phyloP scores from a whole-genome alignment of 2,797 vertebrate species.

The Hirundo rustica region DNA sequence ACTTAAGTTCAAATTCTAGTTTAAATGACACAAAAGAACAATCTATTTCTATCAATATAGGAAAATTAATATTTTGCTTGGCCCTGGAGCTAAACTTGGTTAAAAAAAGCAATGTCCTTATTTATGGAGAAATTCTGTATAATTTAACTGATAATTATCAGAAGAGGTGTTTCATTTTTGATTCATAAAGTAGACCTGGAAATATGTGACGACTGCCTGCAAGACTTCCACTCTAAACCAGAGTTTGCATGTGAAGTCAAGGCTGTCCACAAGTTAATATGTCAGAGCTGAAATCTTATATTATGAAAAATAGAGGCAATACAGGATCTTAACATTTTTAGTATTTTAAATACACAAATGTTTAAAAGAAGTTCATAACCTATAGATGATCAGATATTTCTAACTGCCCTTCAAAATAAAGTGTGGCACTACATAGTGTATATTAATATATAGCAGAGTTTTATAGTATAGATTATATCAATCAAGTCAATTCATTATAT shows the following conservation, averaged over 20 bases:
- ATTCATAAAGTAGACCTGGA: not conserved
- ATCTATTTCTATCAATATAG: not conserved
- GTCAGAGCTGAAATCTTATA: not conserved
- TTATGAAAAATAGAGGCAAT: not conserved
- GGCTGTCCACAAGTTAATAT: not conserved
- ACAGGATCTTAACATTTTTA: not conserved
- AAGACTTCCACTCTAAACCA: not conserved
- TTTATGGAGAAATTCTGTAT: not conserved
- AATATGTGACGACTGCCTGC: not conserved
- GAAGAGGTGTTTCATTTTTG: not conserved
- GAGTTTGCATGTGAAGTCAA: not conserved
- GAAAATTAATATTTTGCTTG: not conserved
- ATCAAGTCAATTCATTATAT: not conserved
- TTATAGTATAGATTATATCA: not conserved
- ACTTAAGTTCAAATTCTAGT: not conserved
- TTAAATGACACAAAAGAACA: conserved; percentile 1
- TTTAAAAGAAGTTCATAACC: not conserved
- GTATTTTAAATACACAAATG: not conserved
- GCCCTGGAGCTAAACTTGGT: not conserved
- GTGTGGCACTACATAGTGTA: rapidly evolving
- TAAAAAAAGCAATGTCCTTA: not conserved
- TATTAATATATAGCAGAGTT: not conserved
- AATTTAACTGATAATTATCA: not conserved
- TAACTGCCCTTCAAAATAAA: not conserved
- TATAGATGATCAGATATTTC: not conserved